Base-by-base conservation (phyloP, 2,797 vertebrate genomes). In the Australoheros facetus region DNA sequence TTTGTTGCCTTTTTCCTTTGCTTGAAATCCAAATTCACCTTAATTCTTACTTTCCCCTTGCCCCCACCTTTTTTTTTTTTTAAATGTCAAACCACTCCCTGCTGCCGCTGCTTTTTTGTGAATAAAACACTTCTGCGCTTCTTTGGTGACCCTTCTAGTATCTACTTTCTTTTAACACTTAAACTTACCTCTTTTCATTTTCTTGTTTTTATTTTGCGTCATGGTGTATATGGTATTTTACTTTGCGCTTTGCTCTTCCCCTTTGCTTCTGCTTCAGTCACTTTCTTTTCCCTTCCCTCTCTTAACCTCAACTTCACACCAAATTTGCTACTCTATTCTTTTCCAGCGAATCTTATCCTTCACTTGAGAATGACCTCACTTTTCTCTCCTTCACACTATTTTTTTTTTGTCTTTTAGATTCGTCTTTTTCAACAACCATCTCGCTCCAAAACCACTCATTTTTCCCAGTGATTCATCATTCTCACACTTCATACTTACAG, bases 241-340 rank as follows among this genome's bases (percentile, higher is more conserved):
- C 73, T 45, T 51, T 42, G 23, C 58, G 84, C 34, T 81, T 77
- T 62, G 23, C 78, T 59, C 59, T 69, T 76, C 62, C 34, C 28
- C 60, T 78, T 82, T 56, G 37, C 78, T 69, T 86, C n/a, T 3
- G 26, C 79, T 82, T 84, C 59, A 70, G 48, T 69, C 56, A 30
- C 32, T 79, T 71, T 81, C 66, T 56, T 82, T 83, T 73, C 54
- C 71, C 30, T 56, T 73, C 64, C 60, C 64, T 84, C 66, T 83
- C 71, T 86, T 60, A 73, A 82, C 73, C 78, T 87, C 71, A 80
- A 30, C 87, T 80, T 79, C 70, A 78, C 80, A 73, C 84, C 26
- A 26, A 71, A 84, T 74, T 89, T 56, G 30, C 72, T 69, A 4
- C 83, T 79, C 79, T 79, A 62, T 73, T 78, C 75, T 74, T 59